These are phyloP conservation scores for Scomberomorus guttatus DNA, from an alignment of 2,797 vertebrate genomes.

Conservation along the genomic window DNA sequence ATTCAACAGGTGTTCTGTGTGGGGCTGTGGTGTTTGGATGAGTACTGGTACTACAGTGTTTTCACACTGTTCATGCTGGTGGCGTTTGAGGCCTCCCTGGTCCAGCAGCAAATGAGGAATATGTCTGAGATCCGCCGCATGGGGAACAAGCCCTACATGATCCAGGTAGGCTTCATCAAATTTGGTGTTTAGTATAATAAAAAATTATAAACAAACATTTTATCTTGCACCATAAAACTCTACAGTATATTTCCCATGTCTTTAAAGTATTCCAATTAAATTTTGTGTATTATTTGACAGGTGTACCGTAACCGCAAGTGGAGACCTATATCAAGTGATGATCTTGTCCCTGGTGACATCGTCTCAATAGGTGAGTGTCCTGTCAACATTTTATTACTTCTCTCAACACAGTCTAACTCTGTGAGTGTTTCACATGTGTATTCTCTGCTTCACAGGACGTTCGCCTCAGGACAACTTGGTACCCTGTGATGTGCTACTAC, in stretches of 20 bases:
- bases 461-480: conserved; percentile 96
- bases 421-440: conserved; percentile 18
- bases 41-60: conserved; percentile 99
- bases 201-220: not conserved
- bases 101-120: conserved; percentile 98
- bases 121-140: conserved; percentile 96
- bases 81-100: conserved; percentile 96
- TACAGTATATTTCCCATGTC: not conserved
- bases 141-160: conserved; percentile 97
- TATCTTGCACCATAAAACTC: not conserved
- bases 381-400: conserved; percentile 1
- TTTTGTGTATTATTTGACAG: conserved; percentile 74
- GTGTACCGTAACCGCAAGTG: conserved; percentile 98
- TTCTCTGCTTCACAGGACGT: conserved; percentile 84
- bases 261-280: conserved; percentile 18
- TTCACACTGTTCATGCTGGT: conserved; percentile 99
- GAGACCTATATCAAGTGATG: conserved; percentile 95
- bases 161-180: conserved; percentile 86
- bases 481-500: conserved; percentile 94
- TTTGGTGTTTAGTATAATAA: not conserved
- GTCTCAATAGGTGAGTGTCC: conserved; percentile 91
- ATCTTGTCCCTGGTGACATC: conserved; percentile 94
- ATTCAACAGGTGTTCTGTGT: conserved; percentile 94
- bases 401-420: not conserved
- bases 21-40: conserved; percentile 96